A percentile compares a stretch with the other conserved stretches of the same genome.
These are phyloP conservation scores for Tigriopus californicus DNA, from an alignment of 2,888 invertebrate species.

Conservation along the genomic window DNA sequence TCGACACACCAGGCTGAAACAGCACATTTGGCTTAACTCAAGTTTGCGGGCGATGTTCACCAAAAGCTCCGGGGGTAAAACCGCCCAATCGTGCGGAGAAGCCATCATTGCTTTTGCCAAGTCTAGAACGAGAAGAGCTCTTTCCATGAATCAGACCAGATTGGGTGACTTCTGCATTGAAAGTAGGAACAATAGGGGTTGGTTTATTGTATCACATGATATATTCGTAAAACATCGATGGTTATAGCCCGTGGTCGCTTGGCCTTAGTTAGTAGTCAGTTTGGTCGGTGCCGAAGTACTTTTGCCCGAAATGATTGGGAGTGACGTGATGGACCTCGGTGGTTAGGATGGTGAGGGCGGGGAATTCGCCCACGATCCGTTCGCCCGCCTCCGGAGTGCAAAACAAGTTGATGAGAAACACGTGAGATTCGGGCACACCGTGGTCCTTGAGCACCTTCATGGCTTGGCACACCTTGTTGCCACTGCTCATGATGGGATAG, in stretches of 20 bases:
- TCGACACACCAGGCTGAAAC: neutral
- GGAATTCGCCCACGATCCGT: slow-evolving; percentile 62
- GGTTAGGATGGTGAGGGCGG: slow-evolving; percentile 80
- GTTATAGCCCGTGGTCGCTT: neutral
- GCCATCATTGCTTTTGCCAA: neutral
- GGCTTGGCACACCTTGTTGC: slow-evolving; percentile 57
- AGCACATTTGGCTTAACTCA: neutral
- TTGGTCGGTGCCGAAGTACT: slow-evolving; percentile 94
- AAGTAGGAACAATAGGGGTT: neutral
- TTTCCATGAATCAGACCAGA: neutral
- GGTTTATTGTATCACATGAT: neutral
- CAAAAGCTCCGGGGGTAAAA: no score
- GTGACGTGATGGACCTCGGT: slow-evolving; percentile 86
- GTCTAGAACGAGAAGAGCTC: neutral
- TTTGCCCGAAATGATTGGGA: slow-evolving; percentile 94
- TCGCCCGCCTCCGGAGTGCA: slow-evolving; percentile 80
- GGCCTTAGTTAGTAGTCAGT: neutral
- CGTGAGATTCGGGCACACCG: slow-evolving; percentile 41
- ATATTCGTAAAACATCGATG: neutral
- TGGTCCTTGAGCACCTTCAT: slow-evolving; percentile 6
- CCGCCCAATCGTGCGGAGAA: neutral
- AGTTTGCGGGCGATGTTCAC: neutral
- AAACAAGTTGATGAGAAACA: slow-evolving; percentile 91
- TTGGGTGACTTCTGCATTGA: neutral
- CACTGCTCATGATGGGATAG: slow-evolving; percentile 97